phyloP scores from a whole-genome alignment of 2,113 vertebrate species.

The Colossoma macropomum region DNA sequence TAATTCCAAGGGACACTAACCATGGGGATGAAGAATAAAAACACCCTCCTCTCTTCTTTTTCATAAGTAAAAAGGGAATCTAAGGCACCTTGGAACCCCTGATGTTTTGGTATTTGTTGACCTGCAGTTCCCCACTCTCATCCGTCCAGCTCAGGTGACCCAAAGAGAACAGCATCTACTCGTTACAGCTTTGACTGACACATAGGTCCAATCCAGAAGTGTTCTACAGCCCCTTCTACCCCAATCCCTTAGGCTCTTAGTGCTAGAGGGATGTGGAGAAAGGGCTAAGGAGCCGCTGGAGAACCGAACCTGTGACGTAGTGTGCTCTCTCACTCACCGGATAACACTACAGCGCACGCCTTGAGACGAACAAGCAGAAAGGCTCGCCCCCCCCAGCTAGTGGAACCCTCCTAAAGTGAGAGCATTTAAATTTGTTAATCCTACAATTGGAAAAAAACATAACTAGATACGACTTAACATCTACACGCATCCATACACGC shows the following conservation, averaged over 20 bases:
- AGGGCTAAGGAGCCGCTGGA: conserved; percentile 6
- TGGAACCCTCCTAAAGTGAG: conserved; percentile 17
- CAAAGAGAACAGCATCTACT: conserved; percentile 58
- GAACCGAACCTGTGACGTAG: not conserved
- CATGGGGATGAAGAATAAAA: conserved; percentile 31
- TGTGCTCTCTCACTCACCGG: conserved; percentile 13
- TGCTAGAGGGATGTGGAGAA: not conserved
- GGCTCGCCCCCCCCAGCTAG: not conserved
- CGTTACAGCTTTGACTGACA: conserved; percentile 47
- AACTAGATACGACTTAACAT: conserved; percentile 34
- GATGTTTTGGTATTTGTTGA: conserved; percentile 55
- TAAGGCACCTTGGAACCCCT: conserved; percentile 78
- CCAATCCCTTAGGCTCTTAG: not conserved
- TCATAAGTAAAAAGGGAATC: conserved; percentile 39
- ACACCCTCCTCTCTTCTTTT: conserved; percentile 12
- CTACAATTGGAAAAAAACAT: conserved; percentile 26
- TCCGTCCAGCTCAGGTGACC: conserved; percentile 41
- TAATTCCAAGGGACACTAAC: conserved; percentile 49
- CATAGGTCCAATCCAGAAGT: not conserved
- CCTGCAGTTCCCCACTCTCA: conserved; percentile 26
- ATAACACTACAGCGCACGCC: conserved; percentile 26
- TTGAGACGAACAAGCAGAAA: conserved; percentile 14
- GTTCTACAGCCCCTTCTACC: not conserved
- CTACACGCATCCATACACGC: conserved; percentile 26
- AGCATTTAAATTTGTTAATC: conserved; percentile 46